These are phyloP conservation scores for Aethina tumida DNA, from an alignment of 1,140 invertebrate genomes.

Conservation along the genomic window DNA sequence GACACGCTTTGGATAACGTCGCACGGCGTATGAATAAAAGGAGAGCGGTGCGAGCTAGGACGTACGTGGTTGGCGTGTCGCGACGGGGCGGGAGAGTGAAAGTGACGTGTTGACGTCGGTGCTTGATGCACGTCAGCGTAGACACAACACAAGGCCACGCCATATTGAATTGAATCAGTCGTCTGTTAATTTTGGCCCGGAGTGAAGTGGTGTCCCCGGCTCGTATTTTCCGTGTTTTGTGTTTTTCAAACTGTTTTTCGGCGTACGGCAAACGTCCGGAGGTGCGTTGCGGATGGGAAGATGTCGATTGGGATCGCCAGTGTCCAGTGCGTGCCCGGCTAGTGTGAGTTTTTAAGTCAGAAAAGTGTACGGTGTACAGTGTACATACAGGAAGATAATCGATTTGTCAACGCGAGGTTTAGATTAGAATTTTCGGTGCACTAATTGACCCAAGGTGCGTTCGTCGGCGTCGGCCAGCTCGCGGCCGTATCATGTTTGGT, in stretches of 20 bases:
- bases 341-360: conserved; percentile 15
- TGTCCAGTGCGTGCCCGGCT: conserved; percentile 4
- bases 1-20: conserved; percentile 11
- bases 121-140: conserved; percentile 22
- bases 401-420: conserved; percentile 37
- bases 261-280: conserved; percentile 4
- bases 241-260: conserved; percentile 12
- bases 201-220: conserved; percentile 26
- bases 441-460: conserved; percentile 32
- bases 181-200: conserved; percentile 33
- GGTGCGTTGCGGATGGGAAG: neutral
- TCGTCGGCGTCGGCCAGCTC: conserved; percentile 12
- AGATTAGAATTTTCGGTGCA: conserved; percentile 36
- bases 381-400: conserved; percentile 33
- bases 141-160: conserved; percentile 36
- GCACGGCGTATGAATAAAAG: conserved; percentile 27
- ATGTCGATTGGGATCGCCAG: neutral
- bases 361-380: conserved; percentile 21
- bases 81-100: conserved; percentile 14
- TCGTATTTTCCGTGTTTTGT: conserved; percentile 21
- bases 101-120: conserved; percentile 16
- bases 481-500: conserved; percentile 26
- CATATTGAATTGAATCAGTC: conserved; percentile 38
- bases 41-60: conserved; percentile 12
- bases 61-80: conserved; percentile 11